Evolutionary conservation across 2,888 invertebrate species (phyloP).

Genomic region (Micoletzkya japonica): DNA sequence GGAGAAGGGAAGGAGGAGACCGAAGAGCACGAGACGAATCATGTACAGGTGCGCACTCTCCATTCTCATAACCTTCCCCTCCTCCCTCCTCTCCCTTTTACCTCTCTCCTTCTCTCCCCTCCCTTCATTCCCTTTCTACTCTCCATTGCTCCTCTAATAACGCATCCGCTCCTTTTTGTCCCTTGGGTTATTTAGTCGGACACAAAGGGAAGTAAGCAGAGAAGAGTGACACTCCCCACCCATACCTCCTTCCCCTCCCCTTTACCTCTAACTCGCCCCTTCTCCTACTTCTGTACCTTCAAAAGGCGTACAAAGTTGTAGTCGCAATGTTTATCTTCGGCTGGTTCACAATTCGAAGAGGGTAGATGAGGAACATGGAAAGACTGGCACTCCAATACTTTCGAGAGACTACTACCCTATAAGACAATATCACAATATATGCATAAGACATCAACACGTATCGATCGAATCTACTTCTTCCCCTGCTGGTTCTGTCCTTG

Average conservation of each 20-base stretch:
- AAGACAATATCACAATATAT: background rate
- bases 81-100: background rate
- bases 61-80: background rate
- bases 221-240: too few relatives aligned
- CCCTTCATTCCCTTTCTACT: slow-evolving; percentile 4
- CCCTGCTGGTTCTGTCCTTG: slow-evolving; percentile 8
- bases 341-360: too few relatives aligned
- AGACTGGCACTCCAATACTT: background rate
- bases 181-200: too few relatives aligned
- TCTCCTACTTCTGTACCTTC: too few relatives aligned
- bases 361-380: background rate
- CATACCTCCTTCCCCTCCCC: too few relatives aligned
- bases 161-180: background rate
- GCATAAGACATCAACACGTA: background rate
- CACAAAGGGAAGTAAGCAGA: too few relatives aligned
- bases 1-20: slow-evolving; percentile 25
- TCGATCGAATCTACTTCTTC: slow-evolving; percentile 12
- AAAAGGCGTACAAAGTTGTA: too few relatives aligned
- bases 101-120: slow-evolving; percentile 7
- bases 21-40: background rate
- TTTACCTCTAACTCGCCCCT: too few relatives aligned
- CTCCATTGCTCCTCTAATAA: slow-evolving; percentile 2
- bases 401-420: background rate
- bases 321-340: too few relatives aligned
- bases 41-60: background rate